These are phyloP conservation scores for Morone saxatilis DNA, from an alignment of 2,113 vertebrate genomes.

Conservation along the genomic window DNA sequence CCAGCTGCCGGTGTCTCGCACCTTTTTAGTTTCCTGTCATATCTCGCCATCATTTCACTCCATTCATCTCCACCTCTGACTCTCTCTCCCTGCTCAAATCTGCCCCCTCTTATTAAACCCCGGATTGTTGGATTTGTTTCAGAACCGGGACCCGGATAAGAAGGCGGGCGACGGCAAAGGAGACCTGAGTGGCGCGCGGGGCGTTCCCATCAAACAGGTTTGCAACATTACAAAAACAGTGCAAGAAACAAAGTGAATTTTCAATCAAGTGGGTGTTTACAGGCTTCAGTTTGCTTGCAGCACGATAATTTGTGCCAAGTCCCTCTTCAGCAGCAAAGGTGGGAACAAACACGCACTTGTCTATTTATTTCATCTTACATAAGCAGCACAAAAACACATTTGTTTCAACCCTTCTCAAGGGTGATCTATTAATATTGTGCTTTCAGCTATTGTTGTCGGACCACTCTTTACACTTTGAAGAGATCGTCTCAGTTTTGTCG, in stretches of 20 bases:
- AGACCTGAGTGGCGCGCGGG: slow-evolving; percentile 85
- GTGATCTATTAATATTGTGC: slow-evolving; percentile 62
- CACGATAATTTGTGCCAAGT: background rate
- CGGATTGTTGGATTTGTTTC: slow-evolving; percentile 65
- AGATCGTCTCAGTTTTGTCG: background rate
- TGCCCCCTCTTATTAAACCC: background rate
- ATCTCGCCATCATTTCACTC: slow-evolving; percentile 43
- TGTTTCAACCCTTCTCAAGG: slow-evolving; percentile 54
- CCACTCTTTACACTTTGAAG: slow-evolving; percentile 42
- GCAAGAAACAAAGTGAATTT: slow-evolving; percentile 6
- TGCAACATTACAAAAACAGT: background rate
- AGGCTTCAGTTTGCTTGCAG: slow-evolving; percentile 4
- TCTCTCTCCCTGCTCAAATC: background rate
- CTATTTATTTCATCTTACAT: slow-evolving; percentile 62
- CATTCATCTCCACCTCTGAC: background rate
- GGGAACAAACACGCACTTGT: slow-evolving; percentile 28
- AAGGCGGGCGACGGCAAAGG: slow-evolving; percentile 89
- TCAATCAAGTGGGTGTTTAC: background rate
- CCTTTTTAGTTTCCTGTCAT: slow-evolving; percentile 29
- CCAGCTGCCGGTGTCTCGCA: slow-evolving; percentile 14
- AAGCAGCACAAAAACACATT: slow-evolving; percentile 29
- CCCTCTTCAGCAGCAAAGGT: slow-evolving; percentile 14
- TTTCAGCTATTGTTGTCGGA: slow-evolving; percentile 39
- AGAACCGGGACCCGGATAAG: slow-evolving; percentile 94
- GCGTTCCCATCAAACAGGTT: slow-evolving; percentile 95